Conservation (phyloP, 2,113 vertebrate species). For the Phaetusa simplex region DNA sequence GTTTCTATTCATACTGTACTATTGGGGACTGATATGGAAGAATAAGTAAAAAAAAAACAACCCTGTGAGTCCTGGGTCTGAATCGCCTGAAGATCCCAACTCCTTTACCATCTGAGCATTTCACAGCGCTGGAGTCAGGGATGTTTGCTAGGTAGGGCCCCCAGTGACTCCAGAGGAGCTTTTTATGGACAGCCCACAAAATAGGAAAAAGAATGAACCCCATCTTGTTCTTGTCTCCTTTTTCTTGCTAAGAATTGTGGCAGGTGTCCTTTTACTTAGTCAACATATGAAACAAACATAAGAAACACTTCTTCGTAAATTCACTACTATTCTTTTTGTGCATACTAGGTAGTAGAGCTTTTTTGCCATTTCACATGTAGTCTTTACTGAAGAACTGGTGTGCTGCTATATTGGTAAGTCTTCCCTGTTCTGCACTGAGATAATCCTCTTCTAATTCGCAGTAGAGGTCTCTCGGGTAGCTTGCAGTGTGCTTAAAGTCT, state of each 20-base stretch:
- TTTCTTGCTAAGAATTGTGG: not conserved
- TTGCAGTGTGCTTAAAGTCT: not conserved
- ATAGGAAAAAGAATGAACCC: not conserved
- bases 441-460: not conserved
- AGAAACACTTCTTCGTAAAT: not conserved
- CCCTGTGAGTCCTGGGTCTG: not conserved
- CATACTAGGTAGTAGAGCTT: not conserved
- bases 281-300: not conserved
- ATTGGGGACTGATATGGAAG: not conserved
- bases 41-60: fast-evolving
- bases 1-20: not conserved
- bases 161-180: not conserved
- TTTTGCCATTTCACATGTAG: fast-evolving
- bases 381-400: not conserved
- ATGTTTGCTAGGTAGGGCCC: not conserved
- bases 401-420: not conserved
- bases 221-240: not conserved
- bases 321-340: not conserved
- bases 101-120: not conserved
- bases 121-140: not conserved
- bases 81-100: not conserved
- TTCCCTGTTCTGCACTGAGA: not conserved
- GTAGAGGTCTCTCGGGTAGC: not conserved
- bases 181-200: not conserved
- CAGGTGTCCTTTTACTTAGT: not conserved